phyloP scores from a whole-genome alignment of 2,113 vertebrate species.

The Montifringilla adamsi region DNA sequence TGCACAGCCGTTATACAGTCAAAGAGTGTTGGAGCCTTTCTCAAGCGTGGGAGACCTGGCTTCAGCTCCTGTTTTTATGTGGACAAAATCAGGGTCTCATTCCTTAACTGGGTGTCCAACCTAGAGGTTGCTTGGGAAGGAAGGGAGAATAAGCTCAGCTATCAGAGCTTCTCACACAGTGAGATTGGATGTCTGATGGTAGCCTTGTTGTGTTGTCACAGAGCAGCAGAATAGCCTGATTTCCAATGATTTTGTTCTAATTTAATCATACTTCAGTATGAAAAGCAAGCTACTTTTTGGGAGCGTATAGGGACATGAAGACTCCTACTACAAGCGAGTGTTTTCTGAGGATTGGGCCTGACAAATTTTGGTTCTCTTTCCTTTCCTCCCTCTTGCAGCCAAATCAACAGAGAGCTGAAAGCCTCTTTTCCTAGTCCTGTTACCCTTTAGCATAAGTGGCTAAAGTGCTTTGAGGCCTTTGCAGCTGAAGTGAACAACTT shows the following conservation, averaged over 20 bases:
- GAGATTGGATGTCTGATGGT: neutral
- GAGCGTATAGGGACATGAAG: neutral
- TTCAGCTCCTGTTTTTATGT: neutral
- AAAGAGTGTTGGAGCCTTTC: neutral
- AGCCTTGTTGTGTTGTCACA: no score
- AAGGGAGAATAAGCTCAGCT: neutral
- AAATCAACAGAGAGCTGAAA: neutral
- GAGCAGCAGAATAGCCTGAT: neutral
- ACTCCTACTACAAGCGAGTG: accelerated
- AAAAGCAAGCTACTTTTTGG: neutral
- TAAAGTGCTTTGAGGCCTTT: neutral
- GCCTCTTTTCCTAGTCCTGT: neutral
- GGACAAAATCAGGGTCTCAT: neutral
- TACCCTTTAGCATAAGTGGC: neutral
- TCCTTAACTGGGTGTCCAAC: neutral
- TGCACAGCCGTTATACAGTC: neutral
- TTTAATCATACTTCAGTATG: neutral
- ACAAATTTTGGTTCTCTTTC: neutral
- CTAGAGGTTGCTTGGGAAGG: neutral
- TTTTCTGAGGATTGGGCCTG: neutral
- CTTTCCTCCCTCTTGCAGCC: neutral
- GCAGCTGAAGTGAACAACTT: neutral
- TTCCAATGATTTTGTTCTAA: neutral
- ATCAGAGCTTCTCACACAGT: neutral
- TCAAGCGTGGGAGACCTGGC: neutral